Evolutionary conservation across 1,140 invertebrate genomes (phyloP).

Genomic region (Brachionus plicatilis): DNA sequence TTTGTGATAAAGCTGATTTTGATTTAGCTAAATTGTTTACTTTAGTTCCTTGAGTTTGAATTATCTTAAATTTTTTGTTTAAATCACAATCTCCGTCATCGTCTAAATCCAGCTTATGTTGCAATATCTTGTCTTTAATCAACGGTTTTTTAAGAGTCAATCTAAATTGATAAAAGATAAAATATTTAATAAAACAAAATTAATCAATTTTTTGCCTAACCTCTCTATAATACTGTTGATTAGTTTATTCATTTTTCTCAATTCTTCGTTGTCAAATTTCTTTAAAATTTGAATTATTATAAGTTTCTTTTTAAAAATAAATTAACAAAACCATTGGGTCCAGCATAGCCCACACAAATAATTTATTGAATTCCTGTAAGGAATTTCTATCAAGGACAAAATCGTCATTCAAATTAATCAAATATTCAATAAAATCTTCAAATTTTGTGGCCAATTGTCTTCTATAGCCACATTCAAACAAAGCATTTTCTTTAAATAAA

Average conservation of each 20-base stretch:
- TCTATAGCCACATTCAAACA: not conserved
- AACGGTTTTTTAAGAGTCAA: not conserved
- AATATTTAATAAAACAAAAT: no score
- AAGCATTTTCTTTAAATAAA: not conserved
- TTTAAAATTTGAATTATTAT: not conserved
- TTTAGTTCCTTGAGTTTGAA: not conserved
- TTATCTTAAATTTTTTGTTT: constrained; percentile 3
- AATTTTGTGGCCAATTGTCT: not conserved
- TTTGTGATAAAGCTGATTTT: not conserved
- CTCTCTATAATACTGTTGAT: constrained; percentile 1
- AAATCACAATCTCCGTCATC: not conserved
- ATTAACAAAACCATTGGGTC: not conserved
- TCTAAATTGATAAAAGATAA: not conserved
- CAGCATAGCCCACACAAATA: constrained; percentile 20
- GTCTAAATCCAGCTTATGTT: not conserved
- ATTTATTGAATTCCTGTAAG: constrained; percentile 3
- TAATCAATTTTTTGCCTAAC: not conserved
- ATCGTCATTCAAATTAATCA: constrained; percentile 21
- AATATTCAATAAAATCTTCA: constrained; percentile 20
- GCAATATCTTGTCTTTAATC: not conserved
- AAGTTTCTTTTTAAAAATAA: not conserved
- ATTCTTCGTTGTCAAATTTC: constrained; percentile 10
- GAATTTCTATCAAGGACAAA: not conserved
- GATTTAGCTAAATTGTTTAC: not conserved
- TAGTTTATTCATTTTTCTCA: not conserved